Evolutionary conservation across 2,113 vertebrate genomes (phyloP).

Genomic region (Thamnophis sirtalis): DNA sequence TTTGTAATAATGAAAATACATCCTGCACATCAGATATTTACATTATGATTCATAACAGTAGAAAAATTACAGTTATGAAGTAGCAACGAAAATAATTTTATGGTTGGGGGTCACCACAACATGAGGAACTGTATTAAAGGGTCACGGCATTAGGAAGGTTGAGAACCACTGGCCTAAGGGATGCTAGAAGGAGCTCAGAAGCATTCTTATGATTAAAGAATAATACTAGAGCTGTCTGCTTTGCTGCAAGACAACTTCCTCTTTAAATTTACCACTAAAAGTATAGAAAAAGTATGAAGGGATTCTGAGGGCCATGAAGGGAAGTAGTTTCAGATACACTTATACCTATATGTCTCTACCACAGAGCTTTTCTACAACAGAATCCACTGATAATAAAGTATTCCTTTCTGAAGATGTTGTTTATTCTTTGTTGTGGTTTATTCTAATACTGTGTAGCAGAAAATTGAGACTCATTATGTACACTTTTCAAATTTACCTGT

Average conservation of each 20-base stretch:
- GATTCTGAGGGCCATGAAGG: background rate
- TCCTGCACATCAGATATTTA: too few relatives aligned
- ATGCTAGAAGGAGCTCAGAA: background rate
- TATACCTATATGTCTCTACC: background rate
- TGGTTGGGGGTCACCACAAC: too few relatives aligned
- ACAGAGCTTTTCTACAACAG: background rate
- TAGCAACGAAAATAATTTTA: too few relatives aligned
- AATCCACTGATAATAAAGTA: background rate
- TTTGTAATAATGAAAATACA: too few relatives aligned
- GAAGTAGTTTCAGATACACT: background rate
- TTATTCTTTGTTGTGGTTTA: background rate
- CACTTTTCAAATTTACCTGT: slow-evolving; percentile 62
- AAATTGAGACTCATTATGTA: background rate
- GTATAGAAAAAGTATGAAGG: background rate
- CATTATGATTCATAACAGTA: too few relatives aligned
- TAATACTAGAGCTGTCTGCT: background rate
- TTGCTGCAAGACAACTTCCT: background rate
- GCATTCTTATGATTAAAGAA: background rate
- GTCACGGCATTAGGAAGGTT: too few relatives aligned
- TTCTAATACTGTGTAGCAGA: background rate
- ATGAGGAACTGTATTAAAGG: too few relatives aligned
- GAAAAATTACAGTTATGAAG: too few relatives aligned
- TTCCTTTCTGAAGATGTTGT: background rate
- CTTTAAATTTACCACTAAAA: background rate
- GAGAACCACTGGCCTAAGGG: background rate